Percentiles rank a stretch among this genome's conserved stretches.
phyloP scores from a whole-genome alignment of 2,888 invertebrate genomes.

The Erannis defoliaria region DNA sequence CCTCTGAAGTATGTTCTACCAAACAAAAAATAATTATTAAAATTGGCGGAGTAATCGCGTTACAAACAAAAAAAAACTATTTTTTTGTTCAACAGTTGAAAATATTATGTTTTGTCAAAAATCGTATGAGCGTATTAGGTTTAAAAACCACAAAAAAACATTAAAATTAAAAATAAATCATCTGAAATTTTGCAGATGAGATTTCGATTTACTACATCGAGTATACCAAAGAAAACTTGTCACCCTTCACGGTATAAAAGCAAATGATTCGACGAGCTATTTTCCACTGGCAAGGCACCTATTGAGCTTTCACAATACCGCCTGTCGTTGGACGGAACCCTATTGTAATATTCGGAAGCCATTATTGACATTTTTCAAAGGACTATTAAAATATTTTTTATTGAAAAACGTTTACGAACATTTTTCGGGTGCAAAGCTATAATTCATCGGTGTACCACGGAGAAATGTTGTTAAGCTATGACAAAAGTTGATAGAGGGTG shows the following conservation, averaged over 20 bases:
- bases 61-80: too few relatives aligned
- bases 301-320: conserved; percentile 78
- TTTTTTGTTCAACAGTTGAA: too few relatives aligned
- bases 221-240: conserved; percentile 67
- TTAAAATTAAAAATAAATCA: conserved; percentile 31
- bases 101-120: too few relatives aligned
- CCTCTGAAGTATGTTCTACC: too few relatives aligned
- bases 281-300: conserved; percentile 74
- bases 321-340: conserved; percentile 76
- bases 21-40: too few relatives aligned
- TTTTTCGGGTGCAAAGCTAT: conserved; percentile 59
- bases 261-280: conserved; percentile 75
- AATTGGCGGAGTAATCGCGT: too few relatives aligned
- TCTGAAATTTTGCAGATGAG: conserved; percentile 52
- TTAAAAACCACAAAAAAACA: too few relatives aligned
- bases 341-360: conserved; percentile 81
- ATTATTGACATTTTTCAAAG: conserved; percentile 83
- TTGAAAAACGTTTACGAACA: conserved; percentile 70
- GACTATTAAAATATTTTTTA: conserved; percentile 78
- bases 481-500: conserved; percentile 45
- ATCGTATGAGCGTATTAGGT: too few relatives aligned
- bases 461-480: conserved; percentile 50
- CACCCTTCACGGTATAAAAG: conserved; percentile 70
- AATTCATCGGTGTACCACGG: conserved; percentile 55
- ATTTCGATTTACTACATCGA: conserved; percentile 65